Percentiles rank a stretch among this genome's conserved stretches.
Conservation (phyloP, 1,140 invertebrate species). For the Dryas iulia region DNA sequence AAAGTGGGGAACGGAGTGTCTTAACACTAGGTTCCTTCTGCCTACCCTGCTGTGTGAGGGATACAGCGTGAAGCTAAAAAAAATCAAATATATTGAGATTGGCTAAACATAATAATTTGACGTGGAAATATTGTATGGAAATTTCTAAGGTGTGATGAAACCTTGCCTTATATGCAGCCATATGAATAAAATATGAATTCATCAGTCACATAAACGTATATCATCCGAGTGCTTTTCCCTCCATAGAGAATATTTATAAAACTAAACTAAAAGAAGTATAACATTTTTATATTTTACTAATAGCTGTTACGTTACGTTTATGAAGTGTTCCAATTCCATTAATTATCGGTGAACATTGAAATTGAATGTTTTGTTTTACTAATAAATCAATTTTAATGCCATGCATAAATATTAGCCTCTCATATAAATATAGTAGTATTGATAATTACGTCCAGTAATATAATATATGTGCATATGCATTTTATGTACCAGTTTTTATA, state of each 20-base stretch:
- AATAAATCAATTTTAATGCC: neutral
- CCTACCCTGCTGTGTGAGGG: no score
- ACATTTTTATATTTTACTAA: neutral
- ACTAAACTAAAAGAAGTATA: neutral
- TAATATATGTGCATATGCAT: neutral
- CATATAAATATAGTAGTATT: neutral
- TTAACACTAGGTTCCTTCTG: no score
- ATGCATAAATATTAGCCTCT: neutral
- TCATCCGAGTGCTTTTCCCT: neutral
- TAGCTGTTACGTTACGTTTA: neutral
- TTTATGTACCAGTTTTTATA: neutral
- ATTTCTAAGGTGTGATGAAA: conserved; percentile 2
- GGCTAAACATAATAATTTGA: conserved; percentile 17
- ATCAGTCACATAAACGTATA: conserved; percentile 39
- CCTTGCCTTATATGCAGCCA: conserved; percentile 38
- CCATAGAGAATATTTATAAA: neutral
- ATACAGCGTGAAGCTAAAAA: no score
- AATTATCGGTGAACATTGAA: neutral
- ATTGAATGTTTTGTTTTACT: neutral
- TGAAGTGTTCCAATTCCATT: neutral
- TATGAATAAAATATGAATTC: conserved; percentile 68
- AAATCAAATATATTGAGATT: conserved; percentile 43
- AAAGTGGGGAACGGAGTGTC: no score
- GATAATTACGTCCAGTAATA: neutral
- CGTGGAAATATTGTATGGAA: conserved; percentile 25